phyloP scores from a whole-genome alignment of 2,797 vertebrate genomes.

The Miopithecus talapoin region DNA sequence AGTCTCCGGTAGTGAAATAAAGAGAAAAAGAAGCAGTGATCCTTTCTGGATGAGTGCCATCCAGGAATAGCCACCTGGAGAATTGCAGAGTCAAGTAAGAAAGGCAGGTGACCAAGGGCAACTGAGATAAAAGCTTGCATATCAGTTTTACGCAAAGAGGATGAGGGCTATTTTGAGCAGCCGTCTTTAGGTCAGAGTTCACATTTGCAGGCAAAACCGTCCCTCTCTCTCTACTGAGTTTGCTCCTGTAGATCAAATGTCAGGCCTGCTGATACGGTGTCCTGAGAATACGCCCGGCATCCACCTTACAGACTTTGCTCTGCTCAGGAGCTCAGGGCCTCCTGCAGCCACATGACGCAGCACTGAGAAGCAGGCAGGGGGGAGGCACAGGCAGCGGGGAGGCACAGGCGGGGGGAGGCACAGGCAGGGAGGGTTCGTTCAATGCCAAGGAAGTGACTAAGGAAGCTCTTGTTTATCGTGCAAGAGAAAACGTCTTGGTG shows the following conservation, averaged over 20 bases:
- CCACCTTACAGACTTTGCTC: background rate
- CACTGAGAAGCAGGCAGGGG: background rate
- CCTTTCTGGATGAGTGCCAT: background rate
- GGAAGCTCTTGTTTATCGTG: background rate
- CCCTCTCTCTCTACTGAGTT: background rate
- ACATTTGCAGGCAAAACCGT: background rate
- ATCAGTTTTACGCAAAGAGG: background rate
- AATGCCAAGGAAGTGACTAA: background rate
- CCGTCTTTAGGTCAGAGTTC: background rate
- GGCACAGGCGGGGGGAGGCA: background rate
- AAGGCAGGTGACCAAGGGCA: background rate
- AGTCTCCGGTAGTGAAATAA: background rate
- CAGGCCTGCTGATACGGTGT: background rate
- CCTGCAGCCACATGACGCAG: rapidly evolving
- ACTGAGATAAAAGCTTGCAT: background rate
- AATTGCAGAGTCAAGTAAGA: background rate
- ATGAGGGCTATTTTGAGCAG: conserved; percentile 21
- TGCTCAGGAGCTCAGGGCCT: background rate
- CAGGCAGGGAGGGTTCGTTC: too few species aligned
- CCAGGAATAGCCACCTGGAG: background rate
- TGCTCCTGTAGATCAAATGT: background rate
- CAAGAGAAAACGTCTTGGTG: background rate
- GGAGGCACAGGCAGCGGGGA: too few species aligned
- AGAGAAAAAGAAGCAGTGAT: background rate
- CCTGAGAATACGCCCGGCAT: background rate